Evolutionary conservation across 2,888 invertebrate species (phyloP).

Genomic region (Plusia festucae): DNA sequence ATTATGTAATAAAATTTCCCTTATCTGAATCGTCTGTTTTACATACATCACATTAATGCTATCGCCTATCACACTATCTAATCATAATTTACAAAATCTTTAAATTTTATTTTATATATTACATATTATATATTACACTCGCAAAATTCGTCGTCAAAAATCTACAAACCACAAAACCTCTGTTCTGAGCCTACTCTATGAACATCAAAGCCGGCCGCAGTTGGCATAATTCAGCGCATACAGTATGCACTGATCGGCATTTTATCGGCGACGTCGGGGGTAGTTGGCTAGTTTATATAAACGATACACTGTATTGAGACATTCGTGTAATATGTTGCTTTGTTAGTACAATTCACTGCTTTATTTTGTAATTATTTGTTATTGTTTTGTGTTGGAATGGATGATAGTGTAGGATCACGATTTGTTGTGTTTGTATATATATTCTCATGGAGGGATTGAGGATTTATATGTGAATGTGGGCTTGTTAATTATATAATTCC

Average conservation of each 20-base stretch:
- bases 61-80: no score
- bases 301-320: conserved; percentile 55
- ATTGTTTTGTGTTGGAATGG: conserved; percentile 11
- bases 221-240: conserved; percentile 73
- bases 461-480: conserved; percentile 1
- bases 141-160: not conserved
- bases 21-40: no score
- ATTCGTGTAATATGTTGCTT: conserved; percentile 45
- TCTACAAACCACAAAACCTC: not conserved
- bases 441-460: not conserved
- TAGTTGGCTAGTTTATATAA: conserved; percentile 60
- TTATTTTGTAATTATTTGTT: conserved; percentile 42
- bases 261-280: conserved; percentile 71
- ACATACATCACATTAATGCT: no score
- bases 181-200: conserved; percentile 60
- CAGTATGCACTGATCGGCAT: conserved; percentile 79
- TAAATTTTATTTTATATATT: no score
- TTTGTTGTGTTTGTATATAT: not conserved
- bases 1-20: no score
- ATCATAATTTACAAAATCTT: no score
- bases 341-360: conserved; percentile 39
- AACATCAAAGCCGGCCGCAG: conserved; percentile 70
- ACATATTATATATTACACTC: not conserved
- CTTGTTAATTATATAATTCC: not conserved
- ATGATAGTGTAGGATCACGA: not conserved